Evolutionary conservation across 2,888 invertebrate genomes (phyloP), one percentile per base, ranked within the genome.

Genomic region (Calameuta filiformis): DNA sequence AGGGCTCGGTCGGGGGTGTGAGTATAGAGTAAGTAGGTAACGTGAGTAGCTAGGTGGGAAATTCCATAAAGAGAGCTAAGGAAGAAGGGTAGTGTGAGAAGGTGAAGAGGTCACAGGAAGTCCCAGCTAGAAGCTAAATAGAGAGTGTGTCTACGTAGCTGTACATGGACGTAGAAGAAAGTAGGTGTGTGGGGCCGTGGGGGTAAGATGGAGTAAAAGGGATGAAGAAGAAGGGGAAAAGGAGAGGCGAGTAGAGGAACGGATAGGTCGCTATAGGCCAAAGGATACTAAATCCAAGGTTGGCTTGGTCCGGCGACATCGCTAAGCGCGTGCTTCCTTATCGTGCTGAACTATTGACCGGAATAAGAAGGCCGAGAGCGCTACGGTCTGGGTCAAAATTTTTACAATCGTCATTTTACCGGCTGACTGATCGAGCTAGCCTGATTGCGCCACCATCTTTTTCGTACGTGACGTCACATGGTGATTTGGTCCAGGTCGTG

Each of bases 361-460:
- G 40, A 31, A 74, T 11, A 40, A 40, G 40, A 40, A 77, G 79
- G 81, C 79, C 73, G 75, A 68, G 69, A n/a, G 71, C 35, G 68
- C 75, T 68, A 76, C 79, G 76, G 33, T 69, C 35, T 9, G 73
- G 79, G 83, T 85, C 83, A 78, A 81, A 82, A 84, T 35, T 69
- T 69, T 69, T 69, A 12, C 69, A 35, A 35, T 34, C 11, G 75
- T 37, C 73, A 75, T 79, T 80, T 80, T 82, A 82, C 80, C 82
- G 79, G 79, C 76, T 80, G 83, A 83, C 79, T 82, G 83, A 86
- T 85, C 85, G 81, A 77, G 76, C 77, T 56, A 76, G 79, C 73
- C 80, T 85, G 86, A 87, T 87, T 86, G 86, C 85, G 78, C 84
- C 84, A 80, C 85, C 82, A 81, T 87, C 84, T 81, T 78, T 78